These are phyloP conservation scores for Crossocerus cetratus DNA, from an alignment of 2,888 invertebrate species.

Conservation along the genomic window DNA sequence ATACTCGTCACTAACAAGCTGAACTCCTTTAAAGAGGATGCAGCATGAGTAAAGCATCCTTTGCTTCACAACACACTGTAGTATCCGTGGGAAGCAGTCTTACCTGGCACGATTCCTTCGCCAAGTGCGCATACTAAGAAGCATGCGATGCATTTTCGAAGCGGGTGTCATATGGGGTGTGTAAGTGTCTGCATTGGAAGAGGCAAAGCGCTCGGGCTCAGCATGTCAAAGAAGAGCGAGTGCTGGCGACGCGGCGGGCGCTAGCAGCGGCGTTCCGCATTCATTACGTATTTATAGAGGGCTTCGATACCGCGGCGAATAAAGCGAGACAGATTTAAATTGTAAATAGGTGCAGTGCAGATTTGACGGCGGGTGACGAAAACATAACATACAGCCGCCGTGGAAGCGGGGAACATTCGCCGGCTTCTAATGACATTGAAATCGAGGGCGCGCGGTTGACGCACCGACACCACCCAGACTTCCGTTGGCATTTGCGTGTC, in stretches of 20 bases:
- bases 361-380: slow-evolving; percentile 8
- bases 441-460: neutral
- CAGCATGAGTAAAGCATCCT: too few relatives aligned
- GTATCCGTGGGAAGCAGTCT: too few relatives aligned
- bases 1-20: too few relatives aligned
- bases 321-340: slow-evolving; percentile 40
- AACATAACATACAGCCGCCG: neutral
- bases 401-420: neutral
- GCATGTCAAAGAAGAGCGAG: neutral
- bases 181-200: neutral
- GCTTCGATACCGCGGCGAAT: slow-evolving; percentile 26
- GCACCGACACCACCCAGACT: too few relatives aligned
- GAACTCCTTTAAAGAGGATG: too few relatives aligned
- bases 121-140: too few relatives aligned
- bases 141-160: neutral
- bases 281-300: slow-evolving; percentile 41
- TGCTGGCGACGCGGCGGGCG: neutral
- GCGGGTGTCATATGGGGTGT: neutral
- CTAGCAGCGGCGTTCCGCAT: slow-evolving; percentile 12
- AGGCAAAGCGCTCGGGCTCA: neutral
- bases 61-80: too few relatives aligned
- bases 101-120: too few relatives aligned
- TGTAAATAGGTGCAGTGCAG: slow-evolving; percentile 39
- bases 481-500: too few relatives aligned
- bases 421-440: neutral